Conservation (phyloP, 37 sponge, comb jelly and placozoan species). For the Ianthella basta region DNA sequence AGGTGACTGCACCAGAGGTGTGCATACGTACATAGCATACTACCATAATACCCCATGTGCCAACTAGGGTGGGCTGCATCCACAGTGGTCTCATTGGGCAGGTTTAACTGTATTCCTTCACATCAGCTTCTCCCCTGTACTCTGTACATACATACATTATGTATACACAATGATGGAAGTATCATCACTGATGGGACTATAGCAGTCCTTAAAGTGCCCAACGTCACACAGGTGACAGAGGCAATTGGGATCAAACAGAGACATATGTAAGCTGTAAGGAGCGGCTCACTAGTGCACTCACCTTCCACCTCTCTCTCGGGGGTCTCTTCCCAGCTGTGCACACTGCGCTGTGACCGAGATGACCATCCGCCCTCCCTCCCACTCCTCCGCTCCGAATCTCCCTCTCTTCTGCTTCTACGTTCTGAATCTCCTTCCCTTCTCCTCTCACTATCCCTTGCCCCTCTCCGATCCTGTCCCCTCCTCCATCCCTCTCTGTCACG, state of each 20-base stretch:
- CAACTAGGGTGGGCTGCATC: too few species aligned
- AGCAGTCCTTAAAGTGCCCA: too few species aligned
- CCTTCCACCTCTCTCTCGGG: constrained; percentile 31
- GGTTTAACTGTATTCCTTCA: too few species aligned
- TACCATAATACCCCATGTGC: too few species aligned
- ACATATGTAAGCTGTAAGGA: too few species aligned
- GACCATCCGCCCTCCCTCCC: not conserved
- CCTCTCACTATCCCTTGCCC: constrained; percentile 1
- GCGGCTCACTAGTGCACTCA: not conserved
- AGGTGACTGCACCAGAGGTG: too few species aligned
- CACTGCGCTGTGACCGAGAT: not conserved
- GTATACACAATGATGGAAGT: not conserved
- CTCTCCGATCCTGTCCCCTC: constrained; percentile 14
- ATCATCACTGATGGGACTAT: too few species aligned
- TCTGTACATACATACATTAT: not conserved
- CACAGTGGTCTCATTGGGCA: too few species aligned
- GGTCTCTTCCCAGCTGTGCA: constrained; percentile 43
- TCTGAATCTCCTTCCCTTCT: constrained; percentile 11
- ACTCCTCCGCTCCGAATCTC: constrained; percentile 17
- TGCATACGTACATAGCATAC: too few species aligned
- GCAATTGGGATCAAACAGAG: too few species aligned
- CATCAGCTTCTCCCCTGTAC: constrained; percentile 1
- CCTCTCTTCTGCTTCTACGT: constrained; percentile 29
- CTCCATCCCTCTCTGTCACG: constrained; percentile 46
- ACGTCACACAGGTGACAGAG: too few species aligned